These are phyloP conservation scores for Cacoxenus indagator DNA, from an alignment of 2,888 invertebrate genomes.

Conservation along the genomic window DNA sequence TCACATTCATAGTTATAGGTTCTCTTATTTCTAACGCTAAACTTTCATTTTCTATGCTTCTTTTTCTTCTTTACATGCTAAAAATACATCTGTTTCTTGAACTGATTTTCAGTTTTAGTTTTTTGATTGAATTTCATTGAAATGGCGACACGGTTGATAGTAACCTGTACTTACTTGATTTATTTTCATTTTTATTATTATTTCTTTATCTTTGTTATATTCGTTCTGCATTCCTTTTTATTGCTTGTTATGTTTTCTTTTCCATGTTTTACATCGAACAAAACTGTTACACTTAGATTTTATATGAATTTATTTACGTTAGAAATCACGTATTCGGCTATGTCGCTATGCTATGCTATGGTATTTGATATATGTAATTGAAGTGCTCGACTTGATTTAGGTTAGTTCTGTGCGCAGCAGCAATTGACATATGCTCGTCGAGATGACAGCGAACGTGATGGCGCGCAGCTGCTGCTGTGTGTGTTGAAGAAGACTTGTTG, in stretches of 20 bases:
- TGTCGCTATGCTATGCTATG: background rate
- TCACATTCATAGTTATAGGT: background rate
- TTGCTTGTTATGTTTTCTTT: background rate
- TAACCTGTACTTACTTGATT: no score
- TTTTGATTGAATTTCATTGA: slow-evolving; percentile 13
- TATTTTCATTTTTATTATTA: no score
- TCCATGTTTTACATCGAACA: background rate
- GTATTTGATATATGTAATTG: slow-evolving; percentile 34
- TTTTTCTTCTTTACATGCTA: slow-evolving; percentile 6
- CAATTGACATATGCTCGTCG: slow-evolving; percentile 60
- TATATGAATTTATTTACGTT: background rate
- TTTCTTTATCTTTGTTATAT: no score
- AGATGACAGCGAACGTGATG: slow-evolving; percentile 53
- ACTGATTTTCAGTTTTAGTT: background rate
- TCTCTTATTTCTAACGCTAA: background rate
- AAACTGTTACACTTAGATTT: slow-evolving; percentile 2
- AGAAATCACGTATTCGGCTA: slow-evolving; percentile 16
- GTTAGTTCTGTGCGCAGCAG: slow-evolving; percentile 51
- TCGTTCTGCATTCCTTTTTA: no score
- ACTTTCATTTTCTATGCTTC: background rate
- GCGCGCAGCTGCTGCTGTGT: slow-evolving; percentile 49
- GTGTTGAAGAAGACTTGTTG: slow-evolving; percentile 37
- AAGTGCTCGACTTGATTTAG: slow-evolving; percentile 57
- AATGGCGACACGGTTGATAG: background rate
- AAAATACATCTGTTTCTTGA: slow-evolving; percentile 22